Evolutionary conservation across 1,140 invertebrate genomes (phyloP).

Genomic region (Papilio polyxenes): DNA sequence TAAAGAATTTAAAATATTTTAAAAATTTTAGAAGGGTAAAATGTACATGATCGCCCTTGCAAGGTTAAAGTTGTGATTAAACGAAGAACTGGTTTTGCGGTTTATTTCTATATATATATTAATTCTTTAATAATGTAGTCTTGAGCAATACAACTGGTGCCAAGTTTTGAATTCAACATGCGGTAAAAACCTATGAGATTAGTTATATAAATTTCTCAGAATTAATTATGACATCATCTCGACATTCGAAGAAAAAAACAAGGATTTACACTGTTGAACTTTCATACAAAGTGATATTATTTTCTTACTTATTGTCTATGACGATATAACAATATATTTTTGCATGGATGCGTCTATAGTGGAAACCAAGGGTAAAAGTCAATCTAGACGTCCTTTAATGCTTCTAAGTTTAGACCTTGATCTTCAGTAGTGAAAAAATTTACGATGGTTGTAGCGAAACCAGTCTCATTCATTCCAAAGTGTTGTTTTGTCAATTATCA

Average conservation of each 20-base stretch:
- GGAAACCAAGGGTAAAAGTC: background rate
- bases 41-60: background rate
- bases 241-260: background rate
- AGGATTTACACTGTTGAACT: background rate
- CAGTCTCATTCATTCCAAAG: conserved; percentile 55
- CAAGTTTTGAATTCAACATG: background rate
- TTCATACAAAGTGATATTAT: background rate
- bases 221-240: background rate
- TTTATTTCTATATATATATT: conserved; percentile 1
- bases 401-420: conserved; percentile 48
- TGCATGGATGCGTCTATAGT: background rate
- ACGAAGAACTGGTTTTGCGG: background rate
- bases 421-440: conserved; percentile 47
- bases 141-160: background rate
- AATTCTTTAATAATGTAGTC: background rate
- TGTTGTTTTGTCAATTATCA: conserved; percentile 63
- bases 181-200: background rate
- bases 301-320: background rate
- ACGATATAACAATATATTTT: background rate
- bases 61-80: background rate
- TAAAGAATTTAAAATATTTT: background rate
- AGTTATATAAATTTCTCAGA: background rate
- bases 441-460: conserved; percentile 50
- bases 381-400: conserved; percentile 9
- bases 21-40: background rate